Percentiles rank a stretch among this genome's conserved stretches.
phyloP scores from a whole-genome alignment of 2,888 invertebrate species.

The Tubiluchus corallicola region DNA sequence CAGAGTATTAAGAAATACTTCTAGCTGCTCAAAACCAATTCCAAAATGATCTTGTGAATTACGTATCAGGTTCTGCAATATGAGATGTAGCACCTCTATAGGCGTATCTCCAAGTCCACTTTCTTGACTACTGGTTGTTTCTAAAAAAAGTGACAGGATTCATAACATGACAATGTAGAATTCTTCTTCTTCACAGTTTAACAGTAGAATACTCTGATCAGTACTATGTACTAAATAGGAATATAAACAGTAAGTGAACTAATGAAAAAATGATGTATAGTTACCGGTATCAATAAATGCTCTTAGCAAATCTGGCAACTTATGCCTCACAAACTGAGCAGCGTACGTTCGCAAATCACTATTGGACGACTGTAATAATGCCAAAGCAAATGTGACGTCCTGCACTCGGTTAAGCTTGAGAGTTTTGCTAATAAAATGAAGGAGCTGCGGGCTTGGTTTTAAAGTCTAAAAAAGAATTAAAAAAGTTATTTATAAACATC shows the following conservation, averaged over 20 bases:
- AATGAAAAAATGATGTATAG: constrained; percentile 11
- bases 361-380: constrained; percentile 58
- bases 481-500: too few relatives aligned
- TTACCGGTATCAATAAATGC: constrained; percentile 64
- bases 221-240: constrained; percentile 13
- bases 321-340: constrained; percentile 54
- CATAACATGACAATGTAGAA: constrained; percentile 5
- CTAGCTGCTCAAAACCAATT: constrained; percentile 50
- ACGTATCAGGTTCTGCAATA: constrained; percentile 41
- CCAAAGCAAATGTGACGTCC: constrained; percentile 74
- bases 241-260: constrained; percentile 12
- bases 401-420: constrained; percentile 52
- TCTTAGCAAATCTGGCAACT: constrained; percentile 63
- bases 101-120: constrained; percentile 67
- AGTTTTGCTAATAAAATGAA: constrained; percentile 63
- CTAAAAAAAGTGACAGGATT: not conserved
- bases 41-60: constrained; percentile 31
- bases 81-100: constrained; percentile 67
- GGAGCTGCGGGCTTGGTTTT: constrained; percentile 56
- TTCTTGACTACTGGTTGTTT: constrained; percentile 16
- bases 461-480: constrained; percentile 40
- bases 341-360: constrained; percentile 53
- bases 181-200: constrained; percentile 4
- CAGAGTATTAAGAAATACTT: constrained; percentile 58
- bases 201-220: not conserved